Evolutionary conservation across 2,113 vertebrate genomes (phyloP).

Genomic region (Zingel zingel): DNA sequence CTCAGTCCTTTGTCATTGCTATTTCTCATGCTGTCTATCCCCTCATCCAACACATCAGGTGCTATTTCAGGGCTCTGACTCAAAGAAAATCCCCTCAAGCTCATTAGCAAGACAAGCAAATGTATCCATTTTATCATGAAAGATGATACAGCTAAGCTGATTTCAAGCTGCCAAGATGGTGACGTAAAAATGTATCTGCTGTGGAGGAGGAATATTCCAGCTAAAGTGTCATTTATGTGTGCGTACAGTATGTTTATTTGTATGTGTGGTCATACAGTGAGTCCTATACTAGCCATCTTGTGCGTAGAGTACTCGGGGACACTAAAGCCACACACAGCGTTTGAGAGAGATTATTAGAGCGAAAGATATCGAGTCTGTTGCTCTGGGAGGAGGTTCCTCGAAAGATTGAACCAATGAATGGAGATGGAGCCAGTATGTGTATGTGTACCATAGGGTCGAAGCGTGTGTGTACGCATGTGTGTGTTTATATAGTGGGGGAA

Average conservation of each 20-base stretch:
- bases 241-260: constrained; percentile 39
- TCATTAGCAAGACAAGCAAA: constrained; percentile 25
- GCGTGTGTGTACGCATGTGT: constrained; percentile 35
- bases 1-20: constrained; percentile 47
- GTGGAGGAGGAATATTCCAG: neutral
- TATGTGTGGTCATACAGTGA: constrained; percentile 15
- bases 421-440: constrained; percentile 53
- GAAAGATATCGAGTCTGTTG: constrained; percentile 80
- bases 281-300: constrained; percentile 65
- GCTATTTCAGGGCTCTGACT: constrained; percentile 44
- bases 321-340: constrained; percentile 74
- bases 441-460: constrained; percentile 59
- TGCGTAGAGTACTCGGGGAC: constrained; percentile 72
- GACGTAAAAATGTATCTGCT: neutral
- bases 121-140: constrained; percentile 1
- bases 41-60: constrained; percentile 47
- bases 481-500: constrained; percentile 35
- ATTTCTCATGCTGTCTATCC: constrained; percentile 52
- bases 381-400: constrained; percentile 79
- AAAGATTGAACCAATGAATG: constrained; percentile 72
- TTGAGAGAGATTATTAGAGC: constrained; percentile 85
- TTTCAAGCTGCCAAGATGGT: constrained; percentile 4
- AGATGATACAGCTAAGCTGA: neutral
- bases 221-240: neutral
- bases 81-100: constrained; percentile 17